Conservation (phyloP, 2,113 vertebrate species). For the Microtus pennsylvanicus region DNA sequence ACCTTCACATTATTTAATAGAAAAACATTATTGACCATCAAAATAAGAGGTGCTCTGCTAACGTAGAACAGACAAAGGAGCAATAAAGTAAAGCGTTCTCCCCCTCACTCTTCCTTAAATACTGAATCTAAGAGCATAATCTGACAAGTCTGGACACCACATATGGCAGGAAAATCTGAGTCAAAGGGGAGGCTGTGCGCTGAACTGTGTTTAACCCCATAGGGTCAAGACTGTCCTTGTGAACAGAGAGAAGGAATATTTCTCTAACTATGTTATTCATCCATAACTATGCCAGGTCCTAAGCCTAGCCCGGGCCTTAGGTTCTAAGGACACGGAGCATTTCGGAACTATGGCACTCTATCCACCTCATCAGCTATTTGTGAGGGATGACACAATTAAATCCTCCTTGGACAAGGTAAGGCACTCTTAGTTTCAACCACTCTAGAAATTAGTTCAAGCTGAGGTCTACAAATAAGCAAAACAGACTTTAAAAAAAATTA, state of each 20-base stretch:
- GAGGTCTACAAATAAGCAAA: constrained; percentile 9
- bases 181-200: background rate
- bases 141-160: background rate
- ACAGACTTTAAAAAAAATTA: background rate
- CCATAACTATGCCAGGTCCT: background rate
- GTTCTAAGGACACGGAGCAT: background rate
- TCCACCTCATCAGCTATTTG: background rate
- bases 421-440: background rate
- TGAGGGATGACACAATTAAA: background rate
- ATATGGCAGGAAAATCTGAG: accelerated
- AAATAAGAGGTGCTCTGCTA: background rate
- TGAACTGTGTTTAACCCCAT: background rate
- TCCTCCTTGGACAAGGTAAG: background rate
- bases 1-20: background rate
- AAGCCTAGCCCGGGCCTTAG: background rate
- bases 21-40: constrained; percentile 11
- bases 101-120: background rate
- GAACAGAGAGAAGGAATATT: background rate
- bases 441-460: background rate
- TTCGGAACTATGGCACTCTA: background rate
- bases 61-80: background rate
- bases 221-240: background rate
- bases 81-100: too few species aligned
- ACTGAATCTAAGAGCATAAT: background rate
- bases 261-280: background rate